These are phyloP conservation scores for Globodera rostochiensis DNA, from an alignment of 1,140 invertebrate species.

Conservation along the genomic window DNA sequence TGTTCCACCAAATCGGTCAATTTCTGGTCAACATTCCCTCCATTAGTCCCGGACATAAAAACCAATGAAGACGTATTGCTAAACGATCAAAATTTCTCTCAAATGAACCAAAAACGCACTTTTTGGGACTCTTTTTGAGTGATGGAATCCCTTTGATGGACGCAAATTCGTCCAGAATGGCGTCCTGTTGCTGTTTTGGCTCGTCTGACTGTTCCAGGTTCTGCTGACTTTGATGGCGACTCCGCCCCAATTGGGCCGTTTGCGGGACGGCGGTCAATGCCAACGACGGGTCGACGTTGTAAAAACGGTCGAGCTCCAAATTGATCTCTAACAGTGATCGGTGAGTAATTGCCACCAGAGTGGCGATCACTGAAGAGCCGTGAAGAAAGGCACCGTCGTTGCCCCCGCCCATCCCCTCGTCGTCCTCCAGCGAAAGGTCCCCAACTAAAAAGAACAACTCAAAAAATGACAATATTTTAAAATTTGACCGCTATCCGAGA, in stretches of 20 bases:
- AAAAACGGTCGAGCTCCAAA: constrained; percentile 37
- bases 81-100: background rate
- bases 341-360: constrained; percentile 45
- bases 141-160: background rate
- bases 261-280: constrained; percentile 6
- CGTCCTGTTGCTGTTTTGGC: background rate
- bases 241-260: constrained; percentile 9
- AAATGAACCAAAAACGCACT: background rate
- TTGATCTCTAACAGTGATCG: constrained; percentile 40
- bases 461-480: background rate
- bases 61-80: background rate
- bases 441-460: constrained; percentile 4
- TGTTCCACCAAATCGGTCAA: constrained; percentile 15
- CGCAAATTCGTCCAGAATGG: background rate
- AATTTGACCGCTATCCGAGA: background rate
- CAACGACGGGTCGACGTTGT: constrained; percentile 32
- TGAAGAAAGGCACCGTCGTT: background rate
- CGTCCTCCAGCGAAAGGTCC: constrained; percentile 44
- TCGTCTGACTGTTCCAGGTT: constrained; percentile 13
- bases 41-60: background rate
- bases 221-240: constrained; percentile 20
- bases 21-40: background rate
- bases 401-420: constrained; percentile 9
- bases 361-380: constrained; percentile 7
- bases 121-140: background rate